Base-by-base conservation (phyloP, 2,888 invertebrate species). In the Thymelicus lineola region DNA sequence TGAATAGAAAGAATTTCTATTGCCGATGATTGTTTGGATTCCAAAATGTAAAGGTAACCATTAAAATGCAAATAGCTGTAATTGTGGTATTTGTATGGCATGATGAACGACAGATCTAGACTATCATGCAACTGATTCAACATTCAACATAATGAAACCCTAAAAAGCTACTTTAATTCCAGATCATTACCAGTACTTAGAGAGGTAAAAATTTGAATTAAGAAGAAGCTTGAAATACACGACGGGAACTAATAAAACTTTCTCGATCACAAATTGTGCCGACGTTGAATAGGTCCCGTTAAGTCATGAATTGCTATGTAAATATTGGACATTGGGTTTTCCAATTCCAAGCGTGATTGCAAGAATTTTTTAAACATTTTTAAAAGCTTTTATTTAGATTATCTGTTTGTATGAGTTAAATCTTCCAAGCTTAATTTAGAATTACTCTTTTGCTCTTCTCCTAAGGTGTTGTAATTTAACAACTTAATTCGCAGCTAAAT, bases 221-320 rank as follows among this genome's bases (percentile, higher is more conserved):
- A 15, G 38, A 38, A 9, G 6, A 15, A 7, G 7, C 15, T 15
- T 50, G 9, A 50, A 17, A 50, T 17, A 7, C 0, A 7, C n/a
- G 48, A 6, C 12, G 45, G 12, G 45, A 15, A 48, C 48, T 48
- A 48, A 48, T 48, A 48, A 48, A 48, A 48, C 48, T 48, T 48
- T 48, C 15, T 10, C 15, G 15, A 15, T n/a, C 48, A 48, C 48
- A 48, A 48, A n/a, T 48, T 48, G 7, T 5, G 6, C 59, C 17
- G 5, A 42, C 17, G 36, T 42, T 42, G 38, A 59, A 58, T 15
- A 36, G 59, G 42, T 59, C 42, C 42, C 12, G 53, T 55, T 17
- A 42, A 59, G 38, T 59, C 59, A 36, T 59, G 59, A 59, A 59
- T 17, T 9, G 59, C 59, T 59, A 59, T 28, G 59, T 38, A 17